These are phyloP conservation scores for Loris lydekkerianus DNA, from an alignment of 2,797 vertebrate genomes.

Conservation along the genomic window DNA sequence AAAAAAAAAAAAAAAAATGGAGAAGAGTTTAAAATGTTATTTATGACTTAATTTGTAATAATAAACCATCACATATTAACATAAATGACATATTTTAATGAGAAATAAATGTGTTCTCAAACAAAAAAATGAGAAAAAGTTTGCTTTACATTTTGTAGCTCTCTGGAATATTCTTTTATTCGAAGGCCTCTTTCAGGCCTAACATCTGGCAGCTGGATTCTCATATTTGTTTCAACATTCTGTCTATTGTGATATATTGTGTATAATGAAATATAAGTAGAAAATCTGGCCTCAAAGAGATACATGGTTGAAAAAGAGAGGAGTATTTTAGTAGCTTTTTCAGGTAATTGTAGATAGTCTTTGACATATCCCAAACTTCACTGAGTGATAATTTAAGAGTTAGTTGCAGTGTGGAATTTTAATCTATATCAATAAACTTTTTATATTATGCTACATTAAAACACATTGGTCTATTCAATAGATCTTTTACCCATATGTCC, in stretches of 20 bases:
- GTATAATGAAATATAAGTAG: background rate
- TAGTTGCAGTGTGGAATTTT: conserved; percentile 26
- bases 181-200: background rate
- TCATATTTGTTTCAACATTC: conserved; percentile 8
- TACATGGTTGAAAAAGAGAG: background rate
- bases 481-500: background rate
- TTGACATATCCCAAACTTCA: conserved; percentile 31
- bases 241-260: background rate
- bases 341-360: conserved; percentile 33
- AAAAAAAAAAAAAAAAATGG: background rate
- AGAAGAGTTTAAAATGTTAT: conserved; percentile 35
- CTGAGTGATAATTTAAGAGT: background rate
- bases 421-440: conserved; percentile 19
- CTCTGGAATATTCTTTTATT: background rate
- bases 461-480: background rate
- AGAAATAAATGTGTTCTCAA: conserved; percentile 1
- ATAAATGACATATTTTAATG: conserved; percentile 34
- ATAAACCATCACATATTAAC: conserved; percentile 32
- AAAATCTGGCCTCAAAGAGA: conserved; percentile 34
- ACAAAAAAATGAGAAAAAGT: background rate
- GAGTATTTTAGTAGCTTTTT: conserved; percentile 40
- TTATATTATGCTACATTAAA: conserved; percentile 9
- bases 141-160: conserved; percentile 42
- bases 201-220: background rate
- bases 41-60: conserved; percentile 26